These are phyloP conservation scores for Hirtodrosophila duncani DNA, from an alignment of 2,888 invertebrate genomes.

Conservation along the genomic window DNA sequence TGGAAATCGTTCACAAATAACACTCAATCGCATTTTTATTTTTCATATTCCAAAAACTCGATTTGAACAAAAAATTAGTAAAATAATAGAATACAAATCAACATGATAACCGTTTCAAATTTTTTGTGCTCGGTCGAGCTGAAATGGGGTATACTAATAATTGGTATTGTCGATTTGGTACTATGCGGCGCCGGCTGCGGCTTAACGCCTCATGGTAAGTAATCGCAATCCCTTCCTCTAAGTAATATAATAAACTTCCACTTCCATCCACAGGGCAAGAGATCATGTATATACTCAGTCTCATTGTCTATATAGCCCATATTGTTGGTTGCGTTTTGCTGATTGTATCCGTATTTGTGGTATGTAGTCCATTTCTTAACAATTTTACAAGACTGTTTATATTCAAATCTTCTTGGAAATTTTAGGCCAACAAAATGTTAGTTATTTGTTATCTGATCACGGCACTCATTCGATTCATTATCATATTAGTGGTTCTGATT, in stretches of 20 bases:
- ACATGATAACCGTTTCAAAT: neutral
- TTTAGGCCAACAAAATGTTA: neutral
- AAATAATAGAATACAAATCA: neutral
- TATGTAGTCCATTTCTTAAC: too few species aligned
- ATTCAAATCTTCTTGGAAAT: too few species aligned
- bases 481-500: neutral
- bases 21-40: too few species aligned
- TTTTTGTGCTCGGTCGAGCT: constrained; percentile 1
- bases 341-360: constrained; percentile 1
- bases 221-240: too few species aligned
- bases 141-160: constrained; percentile 10
- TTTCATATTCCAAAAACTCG: too few species aligned
- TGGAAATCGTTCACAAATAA: too few species aligned
- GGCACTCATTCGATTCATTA: neutral
- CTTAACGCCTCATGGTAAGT: too few species aligned
- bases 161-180: constrained; percentile 2
- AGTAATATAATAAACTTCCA: too few species aligned
- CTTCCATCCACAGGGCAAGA: too few species aligned
- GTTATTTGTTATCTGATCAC: neutral
- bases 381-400: too few species aligned
- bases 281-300: neutral
- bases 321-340: neutral
- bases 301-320: neutral
- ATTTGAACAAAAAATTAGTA: neutral
- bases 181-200: neutral